A percentile compares a stretch with the other conserved stretches of the same genome.
These are phyloP conservation scores for Cosmorhoe ocellata DNA, from an alignment of 2,888 invertebrate genomes.

Conservation along the genomic window DNA sequence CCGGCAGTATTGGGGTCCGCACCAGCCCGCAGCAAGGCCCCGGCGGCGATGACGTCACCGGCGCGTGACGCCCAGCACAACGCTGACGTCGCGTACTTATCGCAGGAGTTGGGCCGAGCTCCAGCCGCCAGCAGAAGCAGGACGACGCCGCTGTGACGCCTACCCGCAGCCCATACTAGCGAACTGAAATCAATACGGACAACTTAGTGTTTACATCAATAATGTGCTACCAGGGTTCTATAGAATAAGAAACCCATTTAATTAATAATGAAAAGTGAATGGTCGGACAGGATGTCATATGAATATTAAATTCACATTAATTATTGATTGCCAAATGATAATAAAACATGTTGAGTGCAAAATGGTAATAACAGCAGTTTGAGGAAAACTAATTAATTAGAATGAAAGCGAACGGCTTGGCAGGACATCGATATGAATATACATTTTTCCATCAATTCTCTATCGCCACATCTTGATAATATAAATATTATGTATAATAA, in stretches of 20 bases:
- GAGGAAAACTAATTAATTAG: background rate
- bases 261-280: too few species aligned
- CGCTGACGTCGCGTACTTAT: slow-evolving; percentile 98
- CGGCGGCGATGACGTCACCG: slow-evolving; percentile 92
- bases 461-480: background rate
- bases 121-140: slow-evolving; percentile 91
- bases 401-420: slow-evolving; percentile 14
- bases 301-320: too few species aligned
- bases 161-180: slow-evolving; percentile 96
- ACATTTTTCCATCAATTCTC: background rate
- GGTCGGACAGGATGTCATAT: too few species aligned
- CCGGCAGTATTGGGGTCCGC: slow-evolving; percentile 95
- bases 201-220: too few species aligned
- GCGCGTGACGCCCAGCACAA: slow-evolving; percentile 97
- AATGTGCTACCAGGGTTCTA: too few species aligned
- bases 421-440: slow-evolving; percentile 11
- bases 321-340: too few species aligned
- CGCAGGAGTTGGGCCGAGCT: slow-evolving; percentile 97
- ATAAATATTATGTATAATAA: slow-evolving; percentile 1
- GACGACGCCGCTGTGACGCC: slow-evolving; percentile 94
- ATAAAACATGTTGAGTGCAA: too few species aligned
- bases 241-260: too few species aligned
- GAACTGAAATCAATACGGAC: slow-evolving; percentile 80
- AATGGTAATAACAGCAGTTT: too few species aligned
- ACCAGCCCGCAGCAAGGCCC: slow-evolving; percentile 90